phyloP scores from a whole-genome alignment of 2,113 vertebrate species.

The Lonchura striata region DNA sequence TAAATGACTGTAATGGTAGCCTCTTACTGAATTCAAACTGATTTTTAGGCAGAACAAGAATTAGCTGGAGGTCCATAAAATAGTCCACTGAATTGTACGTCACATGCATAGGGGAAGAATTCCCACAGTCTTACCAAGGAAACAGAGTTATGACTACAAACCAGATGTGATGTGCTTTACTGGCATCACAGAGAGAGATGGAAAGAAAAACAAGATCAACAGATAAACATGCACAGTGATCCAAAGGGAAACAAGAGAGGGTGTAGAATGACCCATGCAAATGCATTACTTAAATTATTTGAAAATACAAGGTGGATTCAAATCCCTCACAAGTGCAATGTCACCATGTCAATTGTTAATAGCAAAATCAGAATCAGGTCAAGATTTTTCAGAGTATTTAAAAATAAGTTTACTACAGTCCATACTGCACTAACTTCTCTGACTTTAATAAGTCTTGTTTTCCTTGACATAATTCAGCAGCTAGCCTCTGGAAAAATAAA shows the following conservation, averaged over 20 bases:
- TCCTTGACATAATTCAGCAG: neutral
- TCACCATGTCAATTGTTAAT: neutral
- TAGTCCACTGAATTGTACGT: neutral
- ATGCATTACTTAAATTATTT: neutral
- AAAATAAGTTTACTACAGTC: neutral
- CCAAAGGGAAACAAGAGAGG: neutral
- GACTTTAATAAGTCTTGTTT: neutral
- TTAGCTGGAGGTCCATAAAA: neutral
- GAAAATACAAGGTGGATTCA: neutral
- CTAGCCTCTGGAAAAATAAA: neutral
- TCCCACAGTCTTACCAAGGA: neutral
- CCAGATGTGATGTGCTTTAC: neutral
- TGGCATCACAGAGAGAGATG: neutral
- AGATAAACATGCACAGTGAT: neutral
- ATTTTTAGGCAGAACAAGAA: neutral
- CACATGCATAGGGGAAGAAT: neutral
- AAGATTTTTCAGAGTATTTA: neutral
- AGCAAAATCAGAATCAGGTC: neutral
- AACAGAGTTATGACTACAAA: neutral
- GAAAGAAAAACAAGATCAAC: neutral
- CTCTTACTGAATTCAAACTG: neutral
- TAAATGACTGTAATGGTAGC: neutral
- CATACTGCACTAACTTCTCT: neutral
- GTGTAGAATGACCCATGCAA: neutral
- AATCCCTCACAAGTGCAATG: neutral